A percentile compares a stretch with the other conserved stretches of the same genome.
Conservation (phyloP, 2,113 vertebrate species). For the Pluvianellus socialis region DNA sequence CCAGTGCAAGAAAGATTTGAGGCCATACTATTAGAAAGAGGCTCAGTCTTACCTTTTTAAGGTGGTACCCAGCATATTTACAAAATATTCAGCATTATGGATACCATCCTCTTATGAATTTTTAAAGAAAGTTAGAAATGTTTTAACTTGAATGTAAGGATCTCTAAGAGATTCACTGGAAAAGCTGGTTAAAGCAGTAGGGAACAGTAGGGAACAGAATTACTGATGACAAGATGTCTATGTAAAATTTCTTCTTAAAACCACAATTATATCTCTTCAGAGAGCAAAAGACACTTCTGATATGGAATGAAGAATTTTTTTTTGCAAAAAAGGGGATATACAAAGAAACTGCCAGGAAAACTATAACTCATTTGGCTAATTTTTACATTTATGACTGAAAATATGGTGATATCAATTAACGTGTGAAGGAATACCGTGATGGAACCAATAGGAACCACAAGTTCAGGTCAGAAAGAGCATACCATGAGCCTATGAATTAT, state of each 20-base stretch:
- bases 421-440: background rate
- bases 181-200: background rate
- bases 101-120: background rate
- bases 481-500: background rate
- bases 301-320: background rate
- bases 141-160: background rate
- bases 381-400: background rate
- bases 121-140: background rate
- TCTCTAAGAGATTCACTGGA: background rate
- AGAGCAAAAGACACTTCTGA: background rate
- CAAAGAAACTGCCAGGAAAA: background rate
- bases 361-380: background rate
- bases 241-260: background rate
- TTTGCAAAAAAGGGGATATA: background rate
- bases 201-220: background rate
- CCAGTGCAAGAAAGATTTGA: background rate
- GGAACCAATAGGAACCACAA: background rate
- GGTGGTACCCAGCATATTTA: background rate
- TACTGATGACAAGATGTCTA: background rate
- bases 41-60: background rate
- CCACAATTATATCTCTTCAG: background rate
- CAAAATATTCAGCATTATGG: background rate
- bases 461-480: background rate
- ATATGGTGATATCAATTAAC: background rate
- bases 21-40: background rate